Evolutionary conservation across 30 jellyfish, hydroid and myxozoan genomes (phyloP).

Genomic region (Aurelia aurita complex sp. Pacific): DNA sequence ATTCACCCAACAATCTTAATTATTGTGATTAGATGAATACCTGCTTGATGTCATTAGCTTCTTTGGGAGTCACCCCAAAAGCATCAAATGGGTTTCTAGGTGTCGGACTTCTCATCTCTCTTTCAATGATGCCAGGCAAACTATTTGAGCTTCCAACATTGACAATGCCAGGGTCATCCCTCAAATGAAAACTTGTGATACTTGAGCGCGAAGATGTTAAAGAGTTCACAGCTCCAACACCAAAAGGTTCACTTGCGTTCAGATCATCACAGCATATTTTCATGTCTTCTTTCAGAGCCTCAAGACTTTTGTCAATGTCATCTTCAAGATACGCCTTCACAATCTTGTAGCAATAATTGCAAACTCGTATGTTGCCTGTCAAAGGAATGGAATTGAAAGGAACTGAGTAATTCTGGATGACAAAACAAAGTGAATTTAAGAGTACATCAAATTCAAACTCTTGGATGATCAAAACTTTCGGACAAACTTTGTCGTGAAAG

Average conservation of each 20-base stretch:
- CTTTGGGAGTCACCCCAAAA: constrained; percentile 96
- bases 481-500: no score
- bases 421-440: no score
- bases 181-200: constrained; percentile 21
- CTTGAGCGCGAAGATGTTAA: constrained; percentile 74
- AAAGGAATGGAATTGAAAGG: not conserved
- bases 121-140: constrained; percentile 72
- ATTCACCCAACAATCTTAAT: no score
- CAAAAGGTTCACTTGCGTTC: constrained; percentile 59
- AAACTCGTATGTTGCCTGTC: constrained; percentile 91
- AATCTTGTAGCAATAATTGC: constrained; percentile 92
- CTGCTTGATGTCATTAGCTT: constrained; percentile 91
- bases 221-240: constrained; percentile 56
- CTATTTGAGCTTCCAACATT: constrained; percentile 66
- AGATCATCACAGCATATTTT: constrained; percentile 43
- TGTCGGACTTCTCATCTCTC: constrained; percentile 69
- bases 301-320: constrained; percentile 83
- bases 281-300: constrained; percentile 88
- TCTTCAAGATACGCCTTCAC: constrained; percentile 88
- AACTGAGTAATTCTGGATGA: no score
- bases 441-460: no score
- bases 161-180: constrained; percentile 54
- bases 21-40: constrained; percentile 7
- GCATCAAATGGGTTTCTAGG: constrained; percentile 93
- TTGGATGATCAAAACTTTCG: no score